Conservation (phyloP, 2,888 invertebrate genomes). For the Yponomeuta evonymella region DNA sequence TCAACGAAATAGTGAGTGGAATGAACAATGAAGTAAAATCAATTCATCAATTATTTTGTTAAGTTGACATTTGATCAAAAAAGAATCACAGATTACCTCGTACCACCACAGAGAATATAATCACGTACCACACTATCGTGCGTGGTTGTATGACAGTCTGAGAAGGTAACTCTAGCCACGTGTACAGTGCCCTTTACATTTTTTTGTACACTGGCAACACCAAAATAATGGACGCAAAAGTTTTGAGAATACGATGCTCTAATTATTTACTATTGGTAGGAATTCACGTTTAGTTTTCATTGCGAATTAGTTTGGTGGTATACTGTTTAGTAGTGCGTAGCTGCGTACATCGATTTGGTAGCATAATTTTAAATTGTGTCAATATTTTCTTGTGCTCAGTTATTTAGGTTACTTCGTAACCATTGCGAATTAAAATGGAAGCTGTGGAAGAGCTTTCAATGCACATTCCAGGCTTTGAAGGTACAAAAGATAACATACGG, state of each 20-base stretch:
- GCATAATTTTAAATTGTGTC: not conserved
- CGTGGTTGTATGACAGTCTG: not conserved
- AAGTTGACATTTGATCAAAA: not conserved
- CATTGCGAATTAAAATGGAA: slow-evolving; percentile 35
- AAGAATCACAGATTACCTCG: too few relatives aligned
- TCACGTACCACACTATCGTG: not conserved
- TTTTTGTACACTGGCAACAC: slow-evolving; percentile 7
- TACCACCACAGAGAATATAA: too few relatives aligned
- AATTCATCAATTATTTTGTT: not conserved
- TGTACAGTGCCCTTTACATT: not conserved
- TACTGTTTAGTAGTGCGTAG: not conserved
- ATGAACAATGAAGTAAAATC: not conserved
- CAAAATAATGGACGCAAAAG: slow-evolving; percentile 20
- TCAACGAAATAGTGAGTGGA: too few relatives aligned
- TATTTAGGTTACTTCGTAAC: slow-evolving; percentile 15
- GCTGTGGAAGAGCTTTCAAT: slow-evolving; percentile 38
- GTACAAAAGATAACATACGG: slow-evolving; percentile 38
- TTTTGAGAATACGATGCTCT: not conserved
- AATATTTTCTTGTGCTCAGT: not conserved
- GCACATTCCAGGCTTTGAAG: slow-evolving; percentile 33
- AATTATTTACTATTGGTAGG: not conserved
- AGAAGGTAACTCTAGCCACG: not conserved
- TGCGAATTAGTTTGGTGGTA: not conserved
- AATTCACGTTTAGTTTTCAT: not conserved
- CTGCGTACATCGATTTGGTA: not conserved